These are phyloP conservation scores for Pseudorhiza aurosa DNA, from an alignment of 30 jellyfish, hydroid and myxozoan genomes.

Conservation along the genomic window DNA sequence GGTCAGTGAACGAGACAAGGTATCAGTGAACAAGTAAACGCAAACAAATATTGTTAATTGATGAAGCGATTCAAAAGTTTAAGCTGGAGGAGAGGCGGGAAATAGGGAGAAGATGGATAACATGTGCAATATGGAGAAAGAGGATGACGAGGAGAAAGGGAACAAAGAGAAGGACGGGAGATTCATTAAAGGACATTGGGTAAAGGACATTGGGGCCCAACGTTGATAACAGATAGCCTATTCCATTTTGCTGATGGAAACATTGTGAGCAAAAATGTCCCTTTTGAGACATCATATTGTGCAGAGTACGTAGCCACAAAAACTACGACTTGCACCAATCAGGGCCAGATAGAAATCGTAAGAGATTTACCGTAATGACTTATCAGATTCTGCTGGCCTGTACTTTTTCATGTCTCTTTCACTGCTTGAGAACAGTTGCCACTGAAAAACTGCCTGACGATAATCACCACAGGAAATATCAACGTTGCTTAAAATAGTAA, in stretches of 20 bases:
- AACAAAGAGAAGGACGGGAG: no score
- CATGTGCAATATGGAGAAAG: no score
- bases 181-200: no score
- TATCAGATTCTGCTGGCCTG: slow-evolving; percentile 53
- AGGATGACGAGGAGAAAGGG: no score
- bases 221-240: background rate
- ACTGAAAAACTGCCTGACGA: slow-evolving; percentile 20
- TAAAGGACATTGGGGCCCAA: no score
- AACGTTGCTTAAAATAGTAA: slow-evolving; percentile 35
- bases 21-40: no score
- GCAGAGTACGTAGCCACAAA: background rate
- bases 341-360: background rate
- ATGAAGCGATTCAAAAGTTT: no score
- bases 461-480: slow-evolving; percentile 34
- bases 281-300: background rate
- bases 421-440: slow-evolving; percentile 29
- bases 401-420: background rate
- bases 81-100: no score
- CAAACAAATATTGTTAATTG: no score
- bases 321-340: no score
- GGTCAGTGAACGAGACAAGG: no score
- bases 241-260: background rate
- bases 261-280: background rate
- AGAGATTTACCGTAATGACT: slow-evolving; percentile 11
- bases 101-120: no score